Evolutionary conservation across 2,888 invertebrate genomes (phyloP).

Genomic region (Adelognathus sp.): DNA sequence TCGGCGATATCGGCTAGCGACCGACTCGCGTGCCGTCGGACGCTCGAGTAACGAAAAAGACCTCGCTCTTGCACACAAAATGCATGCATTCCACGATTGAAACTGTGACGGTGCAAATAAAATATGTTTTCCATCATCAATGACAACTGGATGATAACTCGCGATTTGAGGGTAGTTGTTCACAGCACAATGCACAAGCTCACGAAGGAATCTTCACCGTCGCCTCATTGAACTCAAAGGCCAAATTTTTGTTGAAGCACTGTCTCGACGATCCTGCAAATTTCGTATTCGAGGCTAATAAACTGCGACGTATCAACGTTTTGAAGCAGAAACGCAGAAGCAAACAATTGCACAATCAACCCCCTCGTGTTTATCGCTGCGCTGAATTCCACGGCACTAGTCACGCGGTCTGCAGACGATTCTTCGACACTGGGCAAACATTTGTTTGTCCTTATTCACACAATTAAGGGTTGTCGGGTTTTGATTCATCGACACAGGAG

Average conservation of each 20-base stretch:
- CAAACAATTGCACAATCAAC: not conserved
- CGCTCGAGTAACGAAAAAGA: not conserved
- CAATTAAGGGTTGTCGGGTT: not conserved
- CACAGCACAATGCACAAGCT: too few species aligned
- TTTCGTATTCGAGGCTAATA: not conserved
- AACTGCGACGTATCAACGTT: not conserved
- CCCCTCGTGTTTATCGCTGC: not conserved
- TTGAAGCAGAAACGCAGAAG: not conserved
- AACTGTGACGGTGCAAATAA: not conserved
- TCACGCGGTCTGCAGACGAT: slow-evolving; percentile 37
- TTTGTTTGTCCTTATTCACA: not conserved
- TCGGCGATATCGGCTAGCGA: not conserved
- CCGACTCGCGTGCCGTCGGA: slow-evolving; percentile 13
- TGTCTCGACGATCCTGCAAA: not conserved
- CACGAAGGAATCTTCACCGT: not conserved
- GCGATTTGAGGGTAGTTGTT: not conserved
- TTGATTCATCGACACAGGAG: not conserved
- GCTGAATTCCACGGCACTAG: slow-evolving; percentile 13
- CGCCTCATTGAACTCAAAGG: not conserved
- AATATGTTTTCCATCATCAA: not conserved
- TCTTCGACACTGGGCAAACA: slow-evolving; percentile 1
- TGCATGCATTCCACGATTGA: not conserved
- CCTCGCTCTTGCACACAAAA: not conserved
- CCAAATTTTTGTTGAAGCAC: not conserved
- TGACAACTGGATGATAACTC: not conserved